These are phyloP conservation scores for Eilema depressum DNA, from an alignment of 2,888 invertebrate species.

Conservation along the genomic window DNA sequence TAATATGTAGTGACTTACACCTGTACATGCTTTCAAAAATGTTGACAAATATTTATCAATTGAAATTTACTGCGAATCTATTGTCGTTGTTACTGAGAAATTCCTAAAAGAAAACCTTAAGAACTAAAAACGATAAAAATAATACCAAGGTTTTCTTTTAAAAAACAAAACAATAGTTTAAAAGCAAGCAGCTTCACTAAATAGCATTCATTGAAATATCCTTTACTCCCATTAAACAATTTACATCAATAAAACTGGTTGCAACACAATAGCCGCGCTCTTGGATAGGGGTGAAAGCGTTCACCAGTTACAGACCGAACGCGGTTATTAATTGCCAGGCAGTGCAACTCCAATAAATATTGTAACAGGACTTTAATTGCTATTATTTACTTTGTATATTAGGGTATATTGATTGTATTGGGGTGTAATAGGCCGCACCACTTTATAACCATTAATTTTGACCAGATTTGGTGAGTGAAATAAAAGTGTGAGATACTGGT, in stretches of 20 bases:
- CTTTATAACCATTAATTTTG: constrained; percentile 42
- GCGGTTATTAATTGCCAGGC: constrained; percentile 48
- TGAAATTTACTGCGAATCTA: too few relatives aligned
- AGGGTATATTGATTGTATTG: constrained; percentile 44
- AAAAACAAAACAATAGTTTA: not conserved
- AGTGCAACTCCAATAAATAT: constrained; percentile 51
- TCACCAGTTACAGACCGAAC: constrained; percentile 30
- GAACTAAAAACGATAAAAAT: too few relatives aligned
- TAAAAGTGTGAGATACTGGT: constrained; percentile 34
- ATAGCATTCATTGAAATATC: constrained; percentile 22
- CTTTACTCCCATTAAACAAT: constrained; percentile 31
- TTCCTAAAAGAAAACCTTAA: too few relatives aligned
- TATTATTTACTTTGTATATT: constrained; percentile 50
- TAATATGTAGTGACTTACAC: too few relatives aligned
- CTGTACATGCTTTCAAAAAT: too few relatives aligned
- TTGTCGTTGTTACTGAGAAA: too few relatives aligned
- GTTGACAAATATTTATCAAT: too few relatives aligned
- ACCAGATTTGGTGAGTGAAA: constrained; percentile 25
- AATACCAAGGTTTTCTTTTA: too few relatives aligned
- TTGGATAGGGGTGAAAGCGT: constrained; percentile 23
- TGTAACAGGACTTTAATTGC: constrained; percentile 47
- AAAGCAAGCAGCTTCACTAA: not conserved
- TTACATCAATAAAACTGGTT: constrained; percentile 35
- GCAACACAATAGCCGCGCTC: constrained; percentile 29
- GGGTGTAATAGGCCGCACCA: constrained; percentile 42